Percentiles rank a stretch among this genome's conserved stretches.
phyloP scores from a whole-genome alignment of 1,140 invertebrate genomes.

The Triops longicaudatus region DNA sequence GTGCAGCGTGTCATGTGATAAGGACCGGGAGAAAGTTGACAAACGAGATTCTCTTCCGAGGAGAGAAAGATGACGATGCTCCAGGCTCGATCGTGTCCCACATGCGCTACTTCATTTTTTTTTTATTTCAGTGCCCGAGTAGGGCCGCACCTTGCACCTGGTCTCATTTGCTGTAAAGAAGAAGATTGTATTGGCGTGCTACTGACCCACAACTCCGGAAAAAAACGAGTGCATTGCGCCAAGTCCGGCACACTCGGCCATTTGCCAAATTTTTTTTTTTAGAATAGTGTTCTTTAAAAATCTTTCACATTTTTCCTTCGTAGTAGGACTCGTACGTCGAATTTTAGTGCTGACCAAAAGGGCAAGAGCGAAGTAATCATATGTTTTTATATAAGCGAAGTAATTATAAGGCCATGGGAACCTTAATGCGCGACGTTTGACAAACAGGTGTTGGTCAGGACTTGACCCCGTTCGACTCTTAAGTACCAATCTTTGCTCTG shows the following conservation, averaged over 20 bases:
- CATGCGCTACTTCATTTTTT: not conserved
- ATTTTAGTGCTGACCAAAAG: no score
- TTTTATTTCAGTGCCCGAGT: not conserved
- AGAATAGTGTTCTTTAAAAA: not conserved
- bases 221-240: constrained; percentile 13
- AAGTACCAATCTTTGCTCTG: no score
- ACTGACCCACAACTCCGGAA: constrained; percentile 2
- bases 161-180: not conserved
- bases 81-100: not conserved
- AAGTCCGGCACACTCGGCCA: not conserved
- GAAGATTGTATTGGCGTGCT: not conserved
- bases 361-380: no score
- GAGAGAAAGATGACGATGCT: not conserved
- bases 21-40: not conserved
- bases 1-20: no score
- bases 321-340: no score
- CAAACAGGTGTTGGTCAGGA: no score
- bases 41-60: not conserved
- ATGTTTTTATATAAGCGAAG: no score
- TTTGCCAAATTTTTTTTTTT: not conserved
- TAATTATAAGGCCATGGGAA: no score
- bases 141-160: not conserved
- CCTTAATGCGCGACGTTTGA: no score
- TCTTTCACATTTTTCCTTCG: not conserved
- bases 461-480: no score